phyloP scores from a whole-genome alignment of 2,888 invertebrate genomes.

The Mantis religiosa region DNA sequence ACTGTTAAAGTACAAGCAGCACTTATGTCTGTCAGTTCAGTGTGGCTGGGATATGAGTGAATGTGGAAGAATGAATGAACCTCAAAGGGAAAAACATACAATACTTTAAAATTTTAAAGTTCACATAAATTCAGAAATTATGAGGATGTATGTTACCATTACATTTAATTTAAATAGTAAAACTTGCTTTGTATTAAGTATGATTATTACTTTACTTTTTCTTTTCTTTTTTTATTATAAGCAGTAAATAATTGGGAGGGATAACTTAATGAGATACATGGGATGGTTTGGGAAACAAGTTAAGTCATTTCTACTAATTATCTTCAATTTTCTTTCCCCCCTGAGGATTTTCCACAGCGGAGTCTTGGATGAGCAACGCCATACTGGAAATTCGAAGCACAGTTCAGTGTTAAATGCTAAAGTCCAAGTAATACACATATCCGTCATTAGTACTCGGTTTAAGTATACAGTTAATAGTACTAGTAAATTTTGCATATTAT shows the following conservation, averaged over 20 bases:
- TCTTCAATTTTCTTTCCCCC: slow-evolving; percentile 37
- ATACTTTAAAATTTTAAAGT: neutral
- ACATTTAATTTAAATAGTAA: neutral
- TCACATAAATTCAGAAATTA: neutral
- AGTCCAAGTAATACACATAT: neutral
- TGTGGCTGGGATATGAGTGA: neutral
- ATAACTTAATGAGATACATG: neutral
- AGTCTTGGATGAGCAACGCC: slow-evolving; percentile 31
- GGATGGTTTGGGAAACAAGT: slow-evolving; percentile 23
- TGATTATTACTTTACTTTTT: neutral
- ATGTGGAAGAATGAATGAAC: slow-evolving; percentile 20
- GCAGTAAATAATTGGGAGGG: neutral
- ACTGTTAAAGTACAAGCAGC: neutral
- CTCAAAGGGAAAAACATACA: slow-evolving; percentile 11
- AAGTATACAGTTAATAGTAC: neutral
- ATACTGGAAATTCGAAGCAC: slow-evolving; percentile 31
- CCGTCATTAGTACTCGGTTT: neutral
- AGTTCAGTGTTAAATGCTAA: neutral
- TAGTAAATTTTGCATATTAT: neutral
- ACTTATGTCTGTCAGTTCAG: neutral
- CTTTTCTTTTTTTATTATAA: neutral
- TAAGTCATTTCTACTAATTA: slow-evolving; percentile 35
- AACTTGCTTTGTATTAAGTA: neutral
- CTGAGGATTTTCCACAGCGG: slow-evolving; percentile 35
- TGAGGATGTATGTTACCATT: neutral